Evolutionary conservation across 2,888 invertebrate species (phyloP).

Genomic region (Balanococcus diminutus): DNA sequence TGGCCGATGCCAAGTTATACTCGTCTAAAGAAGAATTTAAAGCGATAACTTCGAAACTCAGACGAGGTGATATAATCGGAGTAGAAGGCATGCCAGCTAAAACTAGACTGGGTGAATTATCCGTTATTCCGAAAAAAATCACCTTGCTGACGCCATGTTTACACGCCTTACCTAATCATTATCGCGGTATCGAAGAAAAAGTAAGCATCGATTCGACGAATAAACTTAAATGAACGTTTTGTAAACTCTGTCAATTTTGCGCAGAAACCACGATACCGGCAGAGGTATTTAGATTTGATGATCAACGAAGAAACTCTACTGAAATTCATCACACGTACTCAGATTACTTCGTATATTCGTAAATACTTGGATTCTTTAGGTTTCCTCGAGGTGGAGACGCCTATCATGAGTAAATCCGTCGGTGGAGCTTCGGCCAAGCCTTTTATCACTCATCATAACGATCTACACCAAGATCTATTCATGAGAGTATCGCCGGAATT

Average conservation of each 20-base stretch:
- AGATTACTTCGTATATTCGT: conserved; percentile 86
- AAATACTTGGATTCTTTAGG: conserved; percentile 87
- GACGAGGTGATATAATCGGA: conserved; percentile 95
- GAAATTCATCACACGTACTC: conserved; percentile 83
- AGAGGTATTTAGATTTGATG: conserved; percentile 94
- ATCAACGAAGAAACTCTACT: conserved; percentile 90
- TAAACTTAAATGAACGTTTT: too few species aligned
- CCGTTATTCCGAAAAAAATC: conserved; percentile 84
- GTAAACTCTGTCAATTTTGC: conserved; percentile 13
- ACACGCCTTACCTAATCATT: conserved; percentile 96
- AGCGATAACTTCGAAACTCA: conserved; percentile 79
- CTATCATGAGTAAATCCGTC: conserved; percentile 99
- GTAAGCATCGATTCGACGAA: conserved; percentile 59
- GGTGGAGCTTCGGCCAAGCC: conserved; percentile 99
- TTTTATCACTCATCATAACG: conserved; percentile 98
- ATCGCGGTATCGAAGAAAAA: conserved; percentile 97
- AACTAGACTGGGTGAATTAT: conserved; percentile 97
- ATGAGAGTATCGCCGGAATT: conserved; percentile 98
- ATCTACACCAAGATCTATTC: conserved; percentile 93
- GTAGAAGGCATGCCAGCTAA: conserved; percentile 81
- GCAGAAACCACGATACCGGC: conserved; percentile 88
- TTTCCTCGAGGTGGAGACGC: conserved; percentile 98
- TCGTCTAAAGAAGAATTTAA: conserved; percentile 75
- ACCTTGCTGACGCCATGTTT: conserved; percentile 92
- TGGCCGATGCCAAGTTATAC: conserved; percentile 91